Conservation (phyloP, 2,888 invertebrate genomes). For the Hemithea aestivaria region DNA sequence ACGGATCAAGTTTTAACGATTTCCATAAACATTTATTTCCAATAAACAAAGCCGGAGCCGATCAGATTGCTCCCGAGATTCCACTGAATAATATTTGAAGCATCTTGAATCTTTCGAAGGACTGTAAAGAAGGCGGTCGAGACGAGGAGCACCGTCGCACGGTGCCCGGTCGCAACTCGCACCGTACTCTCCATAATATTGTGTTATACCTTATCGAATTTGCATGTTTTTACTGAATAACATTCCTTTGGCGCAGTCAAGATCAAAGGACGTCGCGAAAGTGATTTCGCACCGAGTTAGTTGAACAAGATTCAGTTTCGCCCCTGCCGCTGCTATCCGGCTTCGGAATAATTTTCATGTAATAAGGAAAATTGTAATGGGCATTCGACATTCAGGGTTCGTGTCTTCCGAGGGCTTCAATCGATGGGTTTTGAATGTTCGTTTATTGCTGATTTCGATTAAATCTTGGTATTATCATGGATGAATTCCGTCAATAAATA, state of each 20-base stretch:
- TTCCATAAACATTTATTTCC: conserved; percentile 7
- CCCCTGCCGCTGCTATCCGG: conserved; percentile 51
- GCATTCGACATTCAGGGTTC: conserved; percentile 61
- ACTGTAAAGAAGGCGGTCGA: conserved; percentile 33
- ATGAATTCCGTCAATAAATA: too few relatives aligned
- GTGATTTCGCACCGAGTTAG: conserved; percentile 79
- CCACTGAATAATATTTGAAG: conserved; percentile 52
- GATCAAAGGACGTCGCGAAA: conserved; percentile 75
- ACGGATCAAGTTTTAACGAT: neutral
- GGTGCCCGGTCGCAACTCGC: conserved; percentile 35
- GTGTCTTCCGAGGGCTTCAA: conserved; percentile 37
- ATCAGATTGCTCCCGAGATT: conserved; percentile 23
- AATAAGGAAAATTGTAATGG: conserved; percentile 74
- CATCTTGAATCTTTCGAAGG: conserved; percentile 39
- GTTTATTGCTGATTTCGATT: neutral
- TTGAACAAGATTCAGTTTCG: conserved; percentile 75
- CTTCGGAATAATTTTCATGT: conserved; percentile 74
- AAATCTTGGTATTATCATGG: too few relatives aligned
- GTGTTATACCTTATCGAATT: conserved; percentile 79
- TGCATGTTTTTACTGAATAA: conserved; percentile 80
- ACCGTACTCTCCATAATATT: conserved; percentile 62
- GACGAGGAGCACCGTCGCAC: conserved; percentile 32
- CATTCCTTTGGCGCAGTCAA: conserved; percentile 76
- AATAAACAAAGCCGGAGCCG: conserved; percentile 17
- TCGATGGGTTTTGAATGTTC: conserved; percentile 4